Conservation (phyloP, 2,113 vertebrate genomes). For the Tiliqua scincoides region DNA sequence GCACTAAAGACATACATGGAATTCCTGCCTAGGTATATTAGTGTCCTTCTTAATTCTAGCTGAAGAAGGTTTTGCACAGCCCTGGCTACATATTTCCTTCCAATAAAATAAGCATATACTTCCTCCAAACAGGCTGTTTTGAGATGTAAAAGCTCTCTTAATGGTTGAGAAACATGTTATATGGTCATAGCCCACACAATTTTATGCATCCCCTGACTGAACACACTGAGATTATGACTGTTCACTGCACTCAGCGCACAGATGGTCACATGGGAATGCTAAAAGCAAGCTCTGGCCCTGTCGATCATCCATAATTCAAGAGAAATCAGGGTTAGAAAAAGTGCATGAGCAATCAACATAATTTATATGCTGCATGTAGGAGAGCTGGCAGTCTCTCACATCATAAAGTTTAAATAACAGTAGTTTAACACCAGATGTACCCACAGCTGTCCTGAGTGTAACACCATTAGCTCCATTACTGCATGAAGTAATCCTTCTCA, state of each 20-base stretch:
- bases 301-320: constrained; percentile 90
- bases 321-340: constrained; percentile 88
- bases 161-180: constrained; percentile 28
- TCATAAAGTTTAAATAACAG: constrained; percentile 89
- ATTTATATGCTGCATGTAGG: constrained; percentile 78
- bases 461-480: constrained; percentile 86
- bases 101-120: background rate
- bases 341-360: constrained; percentile 81
- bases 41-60: constrained; percentile 12
- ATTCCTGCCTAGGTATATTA: background rate
- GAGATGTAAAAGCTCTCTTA: background rate
- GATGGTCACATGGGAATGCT: constrained; percentile 78
- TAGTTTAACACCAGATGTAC: constrained; percentile 74
- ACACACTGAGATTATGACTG: constrained; percentile 79
- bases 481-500: constrained; percentile 45
- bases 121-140: constrained; percentile 40
- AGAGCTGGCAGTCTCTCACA: constrained; percentile 71
- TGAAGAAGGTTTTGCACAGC: rapidly evolving
- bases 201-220: constrained; percentile 67
- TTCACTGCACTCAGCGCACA: constrained; percentile 65
- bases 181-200: constrained; percentile 61
- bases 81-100: constrained; percentile 12
- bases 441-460: constrained; percentile 75
- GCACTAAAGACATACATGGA: rapidly evolving
- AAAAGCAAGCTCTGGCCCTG: constrained; percentile 86